These are phyloP conservation scores for Archips xylosteana DNA, from an alignment of 2,888 invertebrate genomes.

Conservation along the genomic window DNA sequence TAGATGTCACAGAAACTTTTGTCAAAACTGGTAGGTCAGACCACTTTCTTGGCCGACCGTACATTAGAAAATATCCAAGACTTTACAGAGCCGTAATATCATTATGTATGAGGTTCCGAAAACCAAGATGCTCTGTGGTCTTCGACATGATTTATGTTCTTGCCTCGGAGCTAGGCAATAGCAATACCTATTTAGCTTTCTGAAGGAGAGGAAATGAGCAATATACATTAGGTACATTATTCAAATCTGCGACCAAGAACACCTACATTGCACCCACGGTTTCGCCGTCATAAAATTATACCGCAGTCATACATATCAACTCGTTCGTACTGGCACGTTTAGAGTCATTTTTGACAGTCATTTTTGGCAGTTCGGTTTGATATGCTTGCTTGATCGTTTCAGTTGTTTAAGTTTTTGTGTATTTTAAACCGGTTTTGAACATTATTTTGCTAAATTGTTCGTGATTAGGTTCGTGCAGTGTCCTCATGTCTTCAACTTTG, in stretches of 20 bases:
- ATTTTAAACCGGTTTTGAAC: constrained; percentile 45
- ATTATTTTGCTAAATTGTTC: constrained; percentile 54
- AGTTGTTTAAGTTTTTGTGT: constrained; percentile 43
- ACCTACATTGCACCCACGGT: constrained; percentile 75
- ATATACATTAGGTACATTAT: constrained; percentile 57
- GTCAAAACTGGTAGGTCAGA: too few relatives aligned
- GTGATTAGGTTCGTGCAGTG: constrained; percentile 46
- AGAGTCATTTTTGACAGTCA: constrained; percentile 20
- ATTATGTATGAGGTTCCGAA: neutral
- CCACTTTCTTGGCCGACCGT: too few relatives aligned
- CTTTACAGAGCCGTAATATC: neutral
- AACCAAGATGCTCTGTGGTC: neutral
- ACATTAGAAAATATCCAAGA: too few relatives aligned
- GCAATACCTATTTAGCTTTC: constrained; percentile 15
- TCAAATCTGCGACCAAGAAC: constrained; percentile 58
- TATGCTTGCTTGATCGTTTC: constrained; percentile 43
- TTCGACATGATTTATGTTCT: constrained; percentile 6
- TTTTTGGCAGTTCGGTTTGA: constrained; percentile 28
- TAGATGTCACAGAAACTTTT: too few relatives aligned
- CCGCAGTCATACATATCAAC: constrained; percentile 65
- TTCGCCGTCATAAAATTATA: constrained; percentile 65
- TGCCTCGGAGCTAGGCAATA: constrained; percentile 1
- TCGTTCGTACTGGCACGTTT: constrained; percentile 65
- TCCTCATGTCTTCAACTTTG: constrained; percentile 87
- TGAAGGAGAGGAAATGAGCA: constrained; percentile 59